phyloP scores from a whole-genome alignment of 2,888 invertebrate species.

The Drosophila prolongata region DNA sequence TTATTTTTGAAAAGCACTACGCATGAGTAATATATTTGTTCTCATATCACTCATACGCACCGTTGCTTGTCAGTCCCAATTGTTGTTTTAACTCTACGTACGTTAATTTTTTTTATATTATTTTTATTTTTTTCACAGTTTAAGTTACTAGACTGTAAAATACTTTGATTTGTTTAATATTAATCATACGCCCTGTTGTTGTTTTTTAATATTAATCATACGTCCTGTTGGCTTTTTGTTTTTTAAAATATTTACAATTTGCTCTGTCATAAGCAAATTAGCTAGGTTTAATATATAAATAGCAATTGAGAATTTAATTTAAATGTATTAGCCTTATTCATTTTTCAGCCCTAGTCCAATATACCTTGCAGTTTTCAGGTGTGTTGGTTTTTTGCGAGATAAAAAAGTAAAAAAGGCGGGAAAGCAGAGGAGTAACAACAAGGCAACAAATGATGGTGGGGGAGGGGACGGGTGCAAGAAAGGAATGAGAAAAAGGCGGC shows the following conservation, averaged over 20 bases:
- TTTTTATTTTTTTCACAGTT: too few relatives aligned
- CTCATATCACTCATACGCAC: conserved; percentile 9
- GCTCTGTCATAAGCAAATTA: too few relatives aligned
- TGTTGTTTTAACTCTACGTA: neutral
- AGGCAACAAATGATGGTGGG: conserved; percentile 12
- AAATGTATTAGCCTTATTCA: neutral
- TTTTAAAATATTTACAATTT: too few relatives aligned
- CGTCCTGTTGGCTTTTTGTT: neutral
- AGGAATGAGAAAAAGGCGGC: neutral
- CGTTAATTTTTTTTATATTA: too few relatives aligned
- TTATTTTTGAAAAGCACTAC: neutral
- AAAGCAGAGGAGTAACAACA: conserved; percentile 20
- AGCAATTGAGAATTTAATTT: neutral
- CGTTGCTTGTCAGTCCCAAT: neutral
- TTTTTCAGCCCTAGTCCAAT: neutral
- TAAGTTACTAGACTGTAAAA: too few relatives aligned
- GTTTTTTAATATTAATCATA: neutral
- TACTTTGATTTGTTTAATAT: too few relatives aligned
- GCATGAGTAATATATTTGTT: neutral
- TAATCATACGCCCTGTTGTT: neutral
- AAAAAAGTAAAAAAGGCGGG: conserved; percentile 9
- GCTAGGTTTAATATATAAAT: too few relatives aligned
- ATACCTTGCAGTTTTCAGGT: conserved; percentile 8
- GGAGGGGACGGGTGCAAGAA: neutral
- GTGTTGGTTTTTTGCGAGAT: neutral